Percentiles rank a stretch among this genome's conserved stretches.
These are phyloP conservation scores for Ondatra zibethicus DNA, from an alignment of 2,113 vertebrate species.

Conservation along the genomic window DNA sequence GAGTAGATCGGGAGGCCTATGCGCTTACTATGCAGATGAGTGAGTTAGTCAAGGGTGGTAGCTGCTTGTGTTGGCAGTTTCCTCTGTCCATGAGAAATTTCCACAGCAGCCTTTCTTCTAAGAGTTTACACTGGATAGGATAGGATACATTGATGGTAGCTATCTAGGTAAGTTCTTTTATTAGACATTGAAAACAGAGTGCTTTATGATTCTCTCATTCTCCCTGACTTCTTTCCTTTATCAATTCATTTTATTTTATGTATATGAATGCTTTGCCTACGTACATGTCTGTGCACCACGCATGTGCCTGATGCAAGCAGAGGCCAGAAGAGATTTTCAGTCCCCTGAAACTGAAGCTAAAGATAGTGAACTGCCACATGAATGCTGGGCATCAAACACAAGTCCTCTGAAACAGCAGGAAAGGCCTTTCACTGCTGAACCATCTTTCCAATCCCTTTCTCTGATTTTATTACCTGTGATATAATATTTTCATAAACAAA, in stretches of 20 bases:
- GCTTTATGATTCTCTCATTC: conserved; percentile 17
- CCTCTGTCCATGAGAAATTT: background rate
- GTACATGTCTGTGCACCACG: background rate
- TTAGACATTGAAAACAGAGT: background rate
- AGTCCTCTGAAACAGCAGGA: background rate
- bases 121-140: background rate
- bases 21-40: background rate
- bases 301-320: background rate
- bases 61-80: background rate
- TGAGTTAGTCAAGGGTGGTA: background rate
- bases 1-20: background rate
- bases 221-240: background rate
- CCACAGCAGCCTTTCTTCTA: background rate
- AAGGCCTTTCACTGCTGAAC: background rate
- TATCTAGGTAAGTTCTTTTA: background rate
- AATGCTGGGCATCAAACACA: background rate
- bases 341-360: background rate
- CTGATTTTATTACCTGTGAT: background rate
- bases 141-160: background rate
- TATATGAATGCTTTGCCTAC: background rate
- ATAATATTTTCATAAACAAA: background rate
- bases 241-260: background rate
- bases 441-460: background rate
- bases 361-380: background rate
- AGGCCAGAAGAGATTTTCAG: background rate